Evolutionary conservation across 1,140 invertebrate species (phyloP), one percentile per base, ranked within the genome.

Genomic region (Drosophila persimilis): DNA sequence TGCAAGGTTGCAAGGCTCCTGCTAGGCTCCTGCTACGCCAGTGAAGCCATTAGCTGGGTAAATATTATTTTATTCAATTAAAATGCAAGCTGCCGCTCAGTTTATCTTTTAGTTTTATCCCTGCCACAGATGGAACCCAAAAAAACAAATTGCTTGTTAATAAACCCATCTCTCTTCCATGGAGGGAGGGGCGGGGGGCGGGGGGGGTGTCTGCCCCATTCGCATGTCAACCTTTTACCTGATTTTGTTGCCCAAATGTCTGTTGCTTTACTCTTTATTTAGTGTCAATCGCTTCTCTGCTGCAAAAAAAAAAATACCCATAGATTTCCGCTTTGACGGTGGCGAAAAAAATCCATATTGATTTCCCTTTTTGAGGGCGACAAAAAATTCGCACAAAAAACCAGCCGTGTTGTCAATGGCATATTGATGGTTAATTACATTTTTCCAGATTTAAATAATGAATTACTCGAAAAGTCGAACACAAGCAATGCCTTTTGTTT

Each of bases 51-150:
- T 88, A 88, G 83, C 84, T 48, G 60, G 58, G 72, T 65, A 88
- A 88, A 88, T 88, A 88, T 88, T 88, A 89, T 88, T 88, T 83
- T 83, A 89, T 79, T 73, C 80, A 88, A 88, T 88, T 88, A 73
- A 89, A 79, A 88, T 88, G 71, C 75, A 72, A 77, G 57, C 29
- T 29, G 57, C 47, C 47, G 13, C 22, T 61, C 47, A 56, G 55
- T 64, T 73, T 62, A 17, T 51, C 17, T 46, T 47, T 29, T 46
- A 55, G 61, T 56, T 73, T 60, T 57, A 73, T 73, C 77, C 74
- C 70, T 61, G 54, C 48, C 58, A 24, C 58, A 57, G 51, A 24
- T 11, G 20, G 24, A 24, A 44, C 39, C 9, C 41, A 47, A 69
- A 47, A 52, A 52, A 64, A 20, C 20, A 20, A 69, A 69, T 69